phyloP scores from a whole-genome alignment of 2,113 vertebrate genomes.

The Talpa occidentalis region DNA sequence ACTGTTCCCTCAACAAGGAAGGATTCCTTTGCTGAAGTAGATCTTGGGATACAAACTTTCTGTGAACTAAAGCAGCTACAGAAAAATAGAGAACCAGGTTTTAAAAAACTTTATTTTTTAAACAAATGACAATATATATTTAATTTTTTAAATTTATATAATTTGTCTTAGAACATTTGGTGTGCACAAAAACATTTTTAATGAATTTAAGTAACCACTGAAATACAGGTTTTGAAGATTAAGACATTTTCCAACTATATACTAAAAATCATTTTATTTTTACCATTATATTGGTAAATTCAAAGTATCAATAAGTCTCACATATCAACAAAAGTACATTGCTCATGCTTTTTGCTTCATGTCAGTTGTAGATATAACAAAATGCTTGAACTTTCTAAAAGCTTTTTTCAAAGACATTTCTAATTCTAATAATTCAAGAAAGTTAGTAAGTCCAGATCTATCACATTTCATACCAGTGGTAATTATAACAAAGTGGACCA shows the following conservation, averaged over 20 bases:
- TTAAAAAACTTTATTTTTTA: conserved; percentile 56
- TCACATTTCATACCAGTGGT: neutral
- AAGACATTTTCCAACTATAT: neutral
- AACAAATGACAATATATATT: neutral
- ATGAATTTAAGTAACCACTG: neutral
- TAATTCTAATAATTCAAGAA: neutral
- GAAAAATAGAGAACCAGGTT: conserved; percentile 26
- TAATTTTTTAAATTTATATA: neutral
- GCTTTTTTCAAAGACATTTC: neutral
- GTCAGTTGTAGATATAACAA: neutral
- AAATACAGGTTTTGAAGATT: conserved; percentile 14
- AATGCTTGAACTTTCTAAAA: neutral
- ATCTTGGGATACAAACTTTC: neutral
- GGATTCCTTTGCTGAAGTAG: neutral
- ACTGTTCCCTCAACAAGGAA: neutral
- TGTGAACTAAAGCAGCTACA: conserved; percentile 9
- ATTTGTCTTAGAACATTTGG: conserved; percentile 12
- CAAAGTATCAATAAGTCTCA: neutral
- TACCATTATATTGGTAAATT: conserved; percentile 8
- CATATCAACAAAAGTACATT: neutral
- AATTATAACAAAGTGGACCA: neutral
- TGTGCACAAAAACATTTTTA: neutral
- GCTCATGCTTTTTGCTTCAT: neutral
- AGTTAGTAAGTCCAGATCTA: neutral
- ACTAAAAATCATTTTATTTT: neutral